Percentiles rank a stretch among this genome's conserved stretches.
Evolutionary conservation across 1,140 invertebrate species (phyloP).

Genomic region (Lanistes nyassanus): DNA sequence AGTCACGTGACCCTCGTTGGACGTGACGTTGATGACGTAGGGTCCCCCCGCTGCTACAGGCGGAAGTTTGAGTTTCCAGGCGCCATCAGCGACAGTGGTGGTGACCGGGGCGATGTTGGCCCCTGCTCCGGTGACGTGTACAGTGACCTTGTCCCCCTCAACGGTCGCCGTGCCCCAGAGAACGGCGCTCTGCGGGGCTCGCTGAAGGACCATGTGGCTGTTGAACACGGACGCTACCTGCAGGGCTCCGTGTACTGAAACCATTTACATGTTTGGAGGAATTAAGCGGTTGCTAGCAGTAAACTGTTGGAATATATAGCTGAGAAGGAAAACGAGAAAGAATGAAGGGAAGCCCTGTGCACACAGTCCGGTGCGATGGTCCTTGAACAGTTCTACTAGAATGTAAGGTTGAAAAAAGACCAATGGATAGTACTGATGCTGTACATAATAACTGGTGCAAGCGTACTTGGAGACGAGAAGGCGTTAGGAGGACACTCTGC

Average conservation of each 20-base stretch:
- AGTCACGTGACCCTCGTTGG: slow-evolving; percentile 11
- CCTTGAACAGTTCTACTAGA: too few species aligned
- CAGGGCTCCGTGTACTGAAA: not conserved
- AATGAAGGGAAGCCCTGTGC: not conserved
- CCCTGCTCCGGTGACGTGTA: slow-evolving; percentile 3
- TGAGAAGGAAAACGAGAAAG: too few species aligned
- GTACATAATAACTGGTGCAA: too few species aligned
- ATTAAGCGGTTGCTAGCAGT: too few species aligned
- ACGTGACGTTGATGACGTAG: slow-evolving; percentile 35
- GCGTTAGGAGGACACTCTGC: too few species aligned
- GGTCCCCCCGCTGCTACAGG: slow-evolving; percentile 30
- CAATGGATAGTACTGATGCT: too few species aligned
- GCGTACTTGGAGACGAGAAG: too few species aligned
- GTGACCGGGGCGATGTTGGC: not conserved
- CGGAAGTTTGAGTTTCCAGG: slow-evolving; percentile 31
- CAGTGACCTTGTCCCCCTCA: slow-evolving; percentile 32
- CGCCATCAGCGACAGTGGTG: slow-evolving; percentile 11
- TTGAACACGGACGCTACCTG: slow-evolving; percentile 38
- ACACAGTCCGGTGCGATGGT: not conserved
- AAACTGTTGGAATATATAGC: not conserved
- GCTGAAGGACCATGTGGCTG: slow-evolving; percentile 58
- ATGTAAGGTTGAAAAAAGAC: too few species aligned
- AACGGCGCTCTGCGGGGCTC: slow-evolving; percentile 38
- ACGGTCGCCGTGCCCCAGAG: slow-evolving; percentile 52
- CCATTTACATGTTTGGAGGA: not conserved